phyloP scores from a whole-genome alignment of 2,888 invertebrate species.

The Hofmannophila pseudospretella region DNA sequence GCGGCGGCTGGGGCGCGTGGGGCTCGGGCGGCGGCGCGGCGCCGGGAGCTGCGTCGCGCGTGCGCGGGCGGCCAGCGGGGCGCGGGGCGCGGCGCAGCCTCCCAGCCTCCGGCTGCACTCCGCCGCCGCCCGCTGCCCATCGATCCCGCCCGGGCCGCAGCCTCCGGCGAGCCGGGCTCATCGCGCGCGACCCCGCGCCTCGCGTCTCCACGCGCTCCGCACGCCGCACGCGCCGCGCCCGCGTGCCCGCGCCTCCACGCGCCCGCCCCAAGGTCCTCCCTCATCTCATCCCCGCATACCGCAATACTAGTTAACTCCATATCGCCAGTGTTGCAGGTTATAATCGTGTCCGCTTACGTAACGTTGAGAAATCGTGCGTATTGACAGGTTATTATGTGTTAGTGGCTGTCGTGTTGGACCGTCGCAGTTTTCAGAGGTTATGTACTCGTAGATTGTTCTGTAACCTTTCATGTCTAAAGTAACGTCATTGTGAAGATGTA shows the following conservation, averaged over 20 bases:
- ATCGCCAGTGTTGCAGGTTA: conserved; percentile 54
- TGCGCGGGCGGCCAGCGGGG: conserved; percentile 25
- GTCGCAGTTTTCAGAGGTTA: conserved; percentile 5
- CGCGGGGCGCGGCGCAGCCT: conserved; percentile 50
- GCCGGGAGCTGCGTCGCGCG: conserved; percentile 22
- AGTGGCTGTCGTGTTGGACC: conserved; percentile 25
- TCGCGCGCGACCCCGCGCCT: conserved; percentile 51
- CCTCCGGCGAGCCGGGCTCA: conserved; percentile 54
- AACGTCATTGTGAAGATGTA: conserved; percentile 6
- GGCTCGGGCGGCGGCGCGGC: conserved; percentile 18
- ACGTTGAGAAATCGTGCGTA: conserved; percentile 50
- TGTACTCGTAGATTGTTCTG: neutral
- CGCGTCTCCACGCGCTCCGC: conserved; percentile 44
- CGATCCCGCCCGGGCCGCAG: conserved; percentile 68
- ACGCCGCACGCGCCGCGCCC: conserved; percentile 39
- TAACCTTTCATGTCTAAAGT: too few species aligned
- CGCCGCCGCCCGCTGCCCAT: conserved; percentile 75
- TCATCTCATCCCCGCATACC: conserved; percentile 37
- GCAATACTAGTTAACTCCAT: conserved; percentile 41
- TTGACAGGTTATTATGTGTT: conserved; percentile 56
- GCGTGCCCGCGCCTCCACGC: conserved; percentile 30
- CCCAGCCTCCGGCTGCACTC: conserved; percentile 61
- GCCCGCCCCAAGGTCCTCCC: conserved; percentile 36
- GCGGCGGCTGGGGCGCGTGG: conserved; percentile 20
- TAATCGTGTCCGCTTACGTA: conserved; percentile 58